Evolutionary conservation across 1,140 invertebrate genomes (phyloP), one percentile per base, ranked within the genome.

Genomic region (Tribolium castaneum): DNA sequence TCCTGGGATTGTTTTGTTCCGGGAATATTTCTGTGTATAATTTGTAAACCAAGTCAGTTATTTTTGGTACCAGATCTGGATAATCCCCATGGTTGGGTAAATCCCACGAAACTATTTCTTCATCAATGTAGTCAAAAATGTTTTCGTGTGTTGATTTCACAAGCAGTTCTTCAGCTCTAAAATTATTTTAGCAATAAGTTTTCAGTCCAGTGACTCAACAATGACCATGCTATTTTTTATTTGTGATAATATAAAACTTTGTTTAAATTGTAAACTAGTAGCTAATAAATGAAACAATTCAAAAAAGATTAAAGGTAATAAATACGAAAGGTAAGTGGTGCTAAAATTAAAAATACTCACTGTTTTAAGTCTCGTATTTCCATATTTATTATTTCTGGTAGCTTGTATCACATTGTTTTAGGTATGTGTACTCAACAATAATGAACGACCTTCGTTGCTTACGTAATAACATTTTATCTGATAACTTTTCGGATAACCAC

Each of bases 131-230:
- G 9, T 75, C 34, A n/a, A 54, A 35, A 9, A 78, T 75, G 4
- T 70, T 16, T 62, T 70, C 35, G 34, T 76, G 22, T 45, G 22
- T 59, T 25, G 6, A 13, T n/a, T 16, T 56, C 16, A 25, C 22
- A 34, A 75, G 56, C 14, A 5, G 9, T 6, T 75, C 12, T 62
- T 71, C 66, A 5, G 71, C 77, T 14, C 77, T 78, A 22, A 66
- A 78, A 78, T 30, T 45, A n/a, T 19, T 19, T 19, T 19, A n/a
- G n/a, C n/a, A n/a, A n/a, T n/a, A n/a, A n/a, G n/a, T n/a, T n/a
- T n/a, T n/a, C n/a, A n/a, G n/a, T n/a, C n/a, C n/a, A n/a, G n/a
- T n/a, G 25, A 19, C 16, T 19, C 16, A 19, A 19, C 16, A 2
- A 25, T 30, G 0, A 30, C 25, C 6, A 30, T 19, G 6, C 25